phyloP scores from a whole-genome alignment of 2,797 vertebrate genomes.

The Tachyglossus aculeatus region DNA sequence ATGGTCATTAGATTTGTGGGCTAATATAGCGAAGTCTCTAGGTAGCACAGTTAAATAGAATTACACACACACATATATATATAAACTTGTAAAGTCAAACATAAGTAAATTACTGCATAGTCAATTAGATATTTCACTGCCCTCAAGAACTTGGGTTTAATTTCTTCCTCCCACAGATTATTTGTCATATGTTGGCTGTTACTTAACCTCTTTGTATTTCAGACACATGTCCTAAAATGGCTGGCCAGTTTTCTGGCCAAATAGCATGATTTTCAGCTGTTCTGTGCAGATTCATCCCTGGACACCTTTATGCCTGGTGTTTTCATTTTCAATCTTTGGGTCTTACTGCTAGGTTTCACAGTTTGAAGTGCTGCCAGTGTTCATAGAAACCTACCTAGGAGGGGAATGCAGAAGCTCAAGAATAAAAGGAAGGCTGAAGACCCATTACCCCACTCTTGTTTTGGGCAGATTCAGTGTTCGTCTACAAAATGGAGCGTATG shows the following conservation, averaged over 20 bases:
- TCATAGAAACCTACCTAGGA: slow-evolving; percentile 5
- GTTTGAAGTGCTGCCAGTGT: too few species aligned
- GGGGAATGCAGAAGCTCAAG: not conserved
- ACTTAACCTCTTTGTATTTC: not conserved
- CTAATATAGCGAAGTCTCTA: not conserved
- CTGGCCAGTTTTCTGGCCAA: too few species aligned
- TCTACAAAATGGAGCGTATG: too few species aligned
- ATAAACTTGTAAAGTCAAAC: not conserved
- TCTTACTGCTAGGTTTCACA: too few species aligned
- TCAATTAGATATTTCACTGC: not conserved
- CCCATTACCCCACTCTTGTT: too few species aligned
- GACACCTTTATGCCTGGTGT: too few species aligned
- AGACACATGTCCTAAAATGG: too few species aligned
- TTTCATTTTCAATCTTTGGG: too few species aligned
- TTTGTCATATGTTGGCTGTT: not conserved
- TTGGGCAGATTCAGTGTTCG: too few species aligned
- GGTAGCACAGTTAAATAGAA: not conserved
- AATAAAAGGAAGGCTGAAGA: too few species aligned
- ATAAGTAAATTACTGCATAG: not conserved
- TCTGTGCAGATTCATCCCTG: too few species aligned
- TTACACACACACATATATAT: not conserved
- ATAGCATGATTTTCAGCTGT: too few species aligned
- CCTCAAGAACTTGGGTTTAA: not conserved
- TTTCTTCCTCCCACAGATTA: not conserved
- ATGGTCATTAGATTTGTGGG: not conserved